Percentiles rank a stretch among this genome's conserved stretches.
phyloP scores from a whole-genome alignment of 2,797 vertebrate genomes.

The Neostethus bicornis region DNA sequence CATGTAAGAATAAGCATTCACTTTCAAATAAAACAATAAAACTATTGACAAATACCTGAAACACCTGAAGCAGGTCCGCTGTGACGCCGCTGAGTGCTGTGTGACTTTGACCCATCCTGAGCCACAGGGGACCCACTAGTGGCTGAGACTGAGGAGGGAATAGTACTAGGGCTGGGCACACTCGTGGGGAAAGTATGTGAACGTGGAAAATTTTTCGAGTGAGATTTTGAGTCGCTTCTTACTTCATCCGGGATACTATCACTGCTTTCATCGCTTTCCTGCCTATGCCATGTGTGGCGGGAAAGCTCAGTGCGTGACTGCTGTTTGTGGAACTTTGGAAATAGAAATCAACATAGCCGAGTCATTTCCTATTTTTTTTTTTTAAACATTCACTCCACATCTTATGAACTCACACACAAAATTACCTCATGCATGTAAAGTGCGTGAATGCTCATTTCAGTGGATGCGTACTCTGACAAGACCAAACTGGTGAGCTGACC shows the following conservation, averaged over 20 bases:
- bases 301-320: slow-evolving; percentile 89
- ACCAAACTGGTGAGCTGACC: slow-evolving; percentile 94
- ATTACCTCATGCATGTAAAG: slow-evolving; percentile 97
- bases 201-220: slow-evolving; percentile 73
- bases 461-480: slow-evolving; percentile 95
- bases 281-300: slow-evolving; percentile 94
- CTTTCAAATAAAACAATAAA: too few relatives aligned
- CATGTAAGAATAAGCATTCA: too few relatives aligned
- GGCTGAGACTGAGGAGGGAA: slow-evolving; percentile 66
- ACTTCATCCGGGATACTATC: slow-evolving; percentile 89
- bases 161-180: slow-evolving; percentile 62
- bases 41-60: too few relatives aligned
- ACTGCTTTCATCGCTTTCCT: slow-evolving; percentile 95
- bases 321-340: slow-evolving; percentile 85
- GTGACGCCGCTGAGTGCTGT: slow-evolving; percentile 80
- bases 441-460: slow-evolving; percentile 98
- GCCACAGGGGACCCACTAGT: slow-evolving; percentile 50
- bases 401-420: background rate
- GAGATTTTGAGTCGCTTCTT: slow-evolving; percentile 65
- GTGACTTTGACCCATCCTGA: slow-evolving; percentile 81
- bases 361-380: background rate
- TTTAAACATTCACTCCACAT: background rate
- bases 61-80: slow-evolving; percentile 87
- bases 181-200: slow-evolving; percentile 88
- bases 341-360: slow-evolving; percentile 1